Base-by-base conservation (phyloP, 2,797 vertebrate genomes). In the Danio albolineatus region DNA sequence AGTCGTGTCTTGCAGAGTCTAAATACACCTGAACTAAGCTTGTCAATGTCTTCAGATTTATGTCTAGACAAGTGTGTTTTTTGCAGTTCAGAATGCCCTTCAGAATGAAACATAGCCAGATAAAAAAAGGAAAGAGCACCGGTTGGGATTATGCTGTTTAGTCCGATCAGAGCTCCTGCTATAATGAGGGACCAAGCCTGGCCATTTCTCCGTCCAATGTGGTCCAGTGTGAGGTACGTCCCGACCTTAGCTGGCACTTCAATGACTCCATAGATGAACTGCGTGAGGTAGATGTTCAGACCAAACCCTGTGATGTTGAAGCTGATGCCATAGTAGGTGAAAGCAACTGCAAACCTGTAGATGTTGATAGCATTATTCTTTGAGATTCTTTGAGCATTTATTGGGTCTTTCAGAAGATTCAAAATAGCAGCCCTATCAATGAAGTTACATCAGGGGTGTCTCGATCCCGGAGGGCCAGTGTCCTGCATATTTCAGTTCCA, bases 291-390 rank as follows among this genome's bases (percentile, higher is more conserved):
- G 66, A 94, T 87, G 43, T 87, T 90, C 78, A 96, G 85, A 8
- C 94, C 95, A 53, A 96, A 94, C 21, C 95, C 94, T 0, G 92
- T 92, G 71, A 96, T 86, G 13, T 90, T 94, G 78, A 96, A 90
- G 86, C 94, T 96, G 89, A 96, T 93, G 61, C 95, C 94, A 0
- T 96, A 97, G 61, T 97, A 97, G 48, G 95, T 92, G 87, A 96
- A 95, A 69, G 95, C 91, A 19, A 95, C 93, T 0, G 94, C 94
- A 61, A 96, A 96, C 95, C 95, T 97, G 41, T 53, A 19, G 10
- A 28, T n/a, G 49, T 7, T 21, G 13, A 54, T 9, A 51, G 54
- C 10, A 56, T 19, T 6, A 9, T 39, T 39, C 0, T 51, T 51
- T 51, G 12, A 51, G 8, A 10, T 51, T 6, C 48, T 28, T 28